These are phyloP conservation scores for Sebastes iracundus DNA, from an alignment of 2,797 vertebrate genomes.

Conservation along the genomic window DNA sequence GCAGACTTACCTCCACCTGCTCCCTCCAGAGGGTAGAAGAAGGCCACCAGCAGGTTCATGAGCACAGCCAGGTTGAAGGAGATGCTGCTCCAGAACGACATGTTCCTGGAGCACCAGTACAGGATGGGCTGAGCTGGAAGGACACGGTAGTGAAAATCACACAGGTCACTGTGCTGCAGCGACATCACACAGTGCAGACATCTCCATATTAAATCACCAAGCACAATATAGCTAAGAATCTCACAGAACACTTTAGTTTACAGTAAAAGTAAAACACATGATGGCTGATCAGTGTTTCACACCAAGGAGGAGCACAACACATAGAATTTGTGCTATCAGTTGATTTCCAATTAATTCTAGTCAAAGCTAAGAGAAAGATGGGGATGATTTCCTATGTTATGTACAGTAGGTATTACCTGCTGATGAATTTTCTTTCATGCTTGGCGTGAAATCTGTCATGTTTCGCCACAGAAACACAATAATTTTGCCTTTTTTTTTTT, in stretches of 20 bases:
- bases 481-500: background rate
- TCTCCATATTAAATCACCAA: background rate
- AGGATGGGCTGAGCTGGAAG: conserved; percentile 93
- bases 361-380: background rate
- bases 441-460: background rate
- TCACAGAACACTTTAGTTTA: background rate
- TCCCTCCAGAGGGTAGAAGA: conserved; percentile 97
- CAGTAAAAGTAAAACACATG: background rate
- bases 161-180: conserved; percentile 8
- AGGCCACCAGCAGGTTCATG: conserved; percentile 97
- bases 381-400: background rate
- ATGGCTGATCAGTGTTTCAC: conserved; percentile 19
- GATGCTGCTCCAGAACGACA: conserved; percentile 99
- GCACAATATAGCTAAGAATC: background rate
- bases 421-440: background rate
- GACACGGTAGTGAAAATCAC: conserved; percentile 11
- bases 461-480: background rate
- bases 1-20: conserved; percentile 89
- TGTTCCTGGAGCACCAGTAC: conserved; percentile 99
- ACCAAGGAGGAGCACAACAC: background rate
- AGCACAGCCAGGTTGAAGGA: conserved; percentile 99
- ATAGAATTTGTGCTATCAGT: background rate
- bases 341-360: background rate
- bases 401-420: background rate
- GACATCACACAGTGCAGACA: background rate